Base-by-base conservation (phyloP, 2,113 vertebrate species). In the Melierax canorus region DNA sequence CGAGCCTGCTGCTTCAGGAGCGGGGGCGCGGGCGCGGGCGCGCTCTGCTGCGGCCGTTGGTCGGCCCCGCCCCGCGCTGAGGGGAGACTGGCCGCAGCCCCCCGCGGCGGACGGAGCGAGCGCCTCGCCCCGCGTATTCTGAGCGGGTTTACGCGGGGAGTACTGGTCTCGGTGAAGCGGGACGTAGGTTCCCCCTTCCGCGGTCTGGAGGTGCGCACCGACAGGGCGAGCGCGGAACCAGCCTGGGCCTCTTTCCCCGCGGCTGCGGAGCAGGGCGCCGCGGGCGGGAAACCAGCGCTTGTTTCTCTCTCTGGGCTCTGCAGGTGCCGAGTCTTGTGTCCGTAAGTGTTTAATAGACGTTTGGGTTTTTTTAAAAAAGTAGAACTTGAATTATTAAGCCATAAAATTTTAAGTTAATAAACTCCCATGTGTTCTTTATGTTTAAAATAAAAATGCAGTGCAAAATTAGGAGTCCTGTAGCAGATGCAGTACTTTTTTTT, bases 101-200 rank as follows among this genome's bases (percentile, higher is more conserved):
- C 16, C 26, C 16, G 38, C 39, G 38, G 41, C 46, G 41, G 56
- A 1, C 1, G 30, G 12, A 24, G 48, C 2, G 22, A 15, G 50
- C 26, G 50, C 13, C 51, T 27, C 26, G 26, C 13, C 26, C 27
- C n/a, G 68, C 56, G 12, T 7, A 2, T 16, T 1, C 9, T 12
- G 4, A 4, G 66, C 48, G 48, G 64, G 11, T 8, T 5, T n/a
- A 3, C 5, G 60, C 8, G 24, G 30, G 16, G 62, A 1, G 29
- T 1, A 1, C 22, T 2, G 39, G 4, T 6, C 13, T 10, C 2
- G 21, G 48, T 2, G 32, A 11, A 8, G 36, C 5, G 3, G 18
- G 2, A 9, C 0, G 36, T 2, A 12, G 22, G 6, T 39, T 7
- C 51, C 27, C 51, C n/a, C 2, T 13, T 10, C 34, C 18, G 7